A percentile compares a stretch with the other conserved stretches of the same genome.
Evolutionary conservation across 2,888 invertebrate genomes (phyloP).

Genomic region (Lasioglossum zephyrum): DNA sequence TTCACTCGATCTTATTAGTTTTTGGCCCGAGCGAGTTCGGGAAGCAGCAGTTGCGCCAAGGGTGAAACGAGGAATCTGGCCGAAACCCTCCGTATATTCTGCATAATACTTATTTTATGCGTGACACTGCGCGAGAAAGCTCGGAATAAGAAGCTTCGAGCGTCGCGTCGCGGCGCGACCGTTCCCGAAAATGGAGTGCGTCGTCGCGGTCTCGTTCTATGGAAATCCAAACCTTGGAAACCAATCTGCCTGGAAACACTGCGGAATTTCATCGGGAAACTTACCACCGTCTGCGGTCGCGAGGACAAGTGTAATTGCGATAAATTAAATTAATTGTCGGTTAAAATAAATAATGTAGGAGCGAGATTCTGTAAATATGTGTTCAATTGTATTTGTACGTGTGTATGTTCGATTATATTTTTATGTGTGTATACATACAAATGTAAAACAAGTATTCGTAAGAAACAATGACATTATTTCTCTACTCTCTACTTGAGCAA

Average conservation of each 20-base stretch:
- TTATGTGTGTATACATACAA: too few relatives aligned
- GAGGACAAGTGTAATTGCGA: neutral
- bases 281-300: neutral
- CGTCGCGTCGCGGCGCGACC: slow-evolving; percentile 50
- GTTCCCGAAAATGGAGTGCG: slow-evolving; percentile 63
- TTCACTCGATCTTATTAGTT: slow-evolving; percentile 73
- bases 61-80: slow-evolving; percentile 46
- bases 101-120: slow-evolving; percentile 75
- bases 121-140: slow-evolving; percentile 67
- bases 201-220: slow-evolving; percentile 52
- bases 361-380: too few relatives aligned
- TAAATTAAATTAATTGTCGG: neutral
- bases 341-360: neutral
- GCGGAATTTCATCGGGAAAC: slow-evolving; percentile 34
- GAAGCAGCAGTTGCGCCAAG: slow-evolving; percentile 48
- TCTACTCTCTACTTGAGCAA: too few relatives aligned
- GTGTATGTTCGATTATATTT: too few relatives aligned
- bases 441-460: too few relatives aligned
- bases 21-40: slow-evolving; percentile 57
- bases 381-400: too few relatives aligned
- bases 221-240: slow-evolving; percentile 54
- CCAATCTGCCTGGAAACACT: slow-evolving; percentile 16
- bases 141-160: slow-evolving; percentile 63
- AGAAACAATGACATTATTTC: too few relatives aligned
- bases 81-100: slow-evolving; percentile 62